Conservation (phyloP, 2,113 vertebrate species). For the Centropus unirufus region DNA sequence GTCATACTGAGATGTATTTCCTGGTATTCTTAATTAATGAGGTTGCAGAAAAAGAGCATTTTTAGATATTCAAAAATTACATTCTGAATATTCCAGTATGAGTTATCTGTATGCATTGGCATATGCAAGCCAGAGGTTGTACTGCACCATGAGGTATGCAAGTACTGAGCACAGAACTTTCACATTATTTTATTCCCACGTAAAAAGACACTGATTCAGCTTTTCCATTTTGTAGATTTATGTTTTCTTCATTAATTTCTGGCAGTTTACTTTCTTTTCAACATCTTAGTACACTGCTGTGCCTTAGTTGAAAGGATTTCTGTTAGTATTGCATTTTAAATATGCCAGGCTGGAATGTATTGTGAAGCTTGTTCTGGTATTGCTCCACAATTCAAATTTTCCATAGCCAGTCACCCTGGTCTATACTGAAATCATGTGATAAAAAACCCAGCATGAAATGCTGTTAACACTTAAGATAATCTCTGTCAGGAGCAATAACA, state of each 20-base stretch:
- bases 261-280: neutral
- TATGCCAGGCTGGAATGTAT: neutral
- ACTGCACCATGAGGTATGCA: neutral
- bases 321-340: neutral
- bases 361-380: neutral
- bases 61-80: neutral
- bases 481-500: neutral
- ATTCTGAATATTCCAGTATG: neutral
- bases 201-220: neutral
- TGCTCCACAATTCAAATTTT: neutral
- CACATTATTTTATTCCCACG: neutral
- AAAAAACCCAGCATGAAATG: neutral
- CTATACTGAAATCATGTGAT: neutral
- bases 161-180: neutral
- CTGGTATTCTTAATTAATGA: neutral
- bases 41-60: neutral
- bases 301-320: neutral
- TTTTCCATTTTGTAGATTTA: neutral
- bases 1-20: neutral
- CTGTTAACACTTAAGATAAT: neutral
- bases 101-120: neutral
- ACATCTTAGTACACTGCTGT: accelerated
- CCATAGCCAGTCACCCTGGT: neutral
- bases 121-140: neutral
- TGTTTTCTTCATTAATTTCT: neutral